Base-by-base conservation (phyloP, 2,888 invertebrate species). In the Lasiommata megera region DNA sequence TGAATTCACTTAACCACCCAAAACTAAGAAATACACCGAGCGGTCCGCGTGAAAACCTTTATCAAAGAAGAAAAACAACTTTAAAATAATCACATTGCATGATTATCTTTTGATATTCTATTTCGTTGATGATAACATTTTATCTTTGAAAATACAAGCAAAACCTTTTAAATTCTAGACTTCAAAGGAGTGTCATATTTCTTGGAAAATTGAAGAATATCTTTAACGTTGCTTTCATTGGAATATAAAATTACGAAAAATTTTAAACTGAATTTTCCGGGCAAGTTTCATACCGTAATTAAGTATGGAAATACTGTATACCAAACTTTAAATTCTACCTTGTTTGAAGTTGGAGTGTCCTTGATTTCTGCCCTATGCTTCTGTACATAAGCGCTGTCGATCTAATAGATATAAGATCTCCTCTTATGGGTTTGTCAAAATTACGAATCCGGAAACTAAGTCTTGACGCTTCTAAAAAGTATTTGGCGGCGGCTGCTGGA, bases 301-400 rank as follows among this genome's bases (percentile, higher is more conserved):
- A 34, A 34, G 16, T 40, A 11, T 40, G 17, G 40, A 40, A 40
- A 40, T 11, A 11, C 3, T 6, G 2, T n/a, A 43, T 12, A 11
- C 11, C 6, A 2, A 23, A 43, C 8, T n/a, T 8, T 14, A 46
- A 16, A 44, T 1, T 29, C 16, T 67, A 94, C 94, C 94, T 93
- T 53, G 93, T 93, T 65, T 94, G 84, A 52, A 94, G 80, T 76
- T 94, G 94, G 70, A 95, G 90, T 28, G 93, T 92, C 70, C 94
- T 90, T 1, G 94, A 93, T 79, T 93, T 92, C 72, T 94, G 94
- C 54, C 95, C 95, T 65, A 92, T 82, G 54, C 93, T 92, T 64
- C 95, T 88, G 65, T 94, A 89, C 72, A 93, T 92, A 56, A 93
- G 92, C 9, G 94, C 94, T 0, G 94, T 92, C 47, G 94, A 94